These are phyloP conservation scores for Antheraea assamensis DNA, from an alignment of 2,888 invertebrate genomes.

Conservation along the genomic window DNA sequence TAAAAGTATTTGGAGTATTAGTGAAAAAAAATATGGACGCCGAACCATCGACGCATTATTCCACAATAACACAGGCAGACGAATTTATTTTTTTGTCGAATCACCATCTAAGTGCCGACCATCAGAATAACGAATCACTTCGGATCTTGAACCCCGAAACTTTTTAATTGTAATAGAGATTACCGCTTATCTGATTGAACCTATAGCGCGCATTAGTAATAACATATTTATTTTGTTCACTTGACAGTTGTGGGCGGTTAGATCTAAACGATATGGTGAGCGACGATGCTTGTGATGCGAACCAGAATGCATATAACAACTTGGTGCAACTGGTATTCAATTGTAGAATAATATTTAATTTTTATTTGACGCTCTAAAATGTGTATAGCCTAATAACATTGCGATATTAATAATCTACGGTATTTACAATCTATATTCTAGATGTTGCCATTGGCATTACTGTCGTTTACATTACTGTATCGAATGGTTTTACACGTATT, in stretches of 20 bases:
- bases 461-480: too few relatives aligned
- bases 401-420: too few relatives aligned
- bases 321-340: slow-evolving; percentile 60
- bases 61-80: slow-evolving; percentile 17
- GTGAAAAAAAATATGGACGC: slow-evolving; percentile 15
- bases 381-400: too few relatives aligned
- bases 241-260: slow-evolving; percentile 78
- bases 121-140: slow-evolving; percentile 25
- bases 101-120: slow-evolving; percentile 25
- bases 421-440: too few relatives aligned
- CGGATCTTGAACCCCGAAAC: slow-evolving; percentile 62
- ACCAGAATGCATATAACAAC: slow-evolving; percentile 52
- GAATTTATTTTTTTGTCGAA: slow-evolving; percentile 21
- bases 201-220: slow-evolving; percentile 75
- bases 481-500: too few relatives aligned
- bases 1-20: slow-evolving; percentile 10
- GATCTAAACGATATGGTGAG: slow-evolving; percentile 64
- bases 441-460: too few relatives aligned
- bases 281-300: slow-evolving; percentile 53
- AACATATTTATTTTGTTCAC: slow-evolving; percentile 80
- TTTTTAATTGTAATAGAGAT: slow-evolving; percentile 81
- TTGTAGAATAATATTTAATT: slow-evolving; percentile 28
- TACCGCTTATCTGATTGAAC: slow-evolving; percentile 73
- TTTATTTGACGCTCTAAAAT: neutral
- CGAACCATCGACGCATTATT: slow-evolving; percentile 5